These are phyloP conservation scores for Numenius arquata DNA, from an alignment of 2,113 vertebrate species.

Conservation along the genomic window DNA sequence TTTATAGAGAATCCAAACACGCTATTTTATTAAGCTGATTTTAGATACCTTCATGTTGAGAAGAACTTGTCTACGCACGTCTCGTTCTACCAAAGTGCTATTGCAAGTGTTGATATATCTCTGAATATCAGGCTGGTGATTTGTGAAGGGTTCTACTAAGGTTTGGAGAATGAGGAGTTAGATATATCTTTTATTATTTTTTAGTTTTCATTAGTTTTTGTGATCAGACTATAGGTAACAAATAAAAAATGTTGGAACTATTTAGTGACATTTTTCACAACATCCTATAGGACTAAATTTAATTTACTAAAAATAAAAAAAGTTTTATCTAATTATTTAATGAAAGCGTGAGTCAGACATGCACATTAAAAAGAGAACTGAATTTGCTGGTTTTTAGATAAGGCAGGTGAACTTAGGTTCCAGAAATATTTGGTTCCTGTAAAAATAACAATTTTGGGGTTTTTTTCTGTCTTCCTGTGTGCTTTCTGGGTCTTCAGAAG, in stretches of 20 bases:
- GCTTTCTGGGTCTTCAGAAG: not conserved
- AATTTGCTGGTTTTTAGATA: not conserved
- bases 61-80: not conserved
- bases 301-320: not conserved
- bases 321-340: not conserved
- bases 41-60: constrained; percentile 34
- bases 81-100: not conserved
- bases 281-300: not conserved
- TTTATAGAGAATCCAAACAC: constrained; percentile 53
- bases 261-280: not conserved
- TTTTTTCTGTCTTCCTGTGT: not conserved
- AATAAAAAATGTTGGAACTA: not conserved
- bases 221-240: not conserved
- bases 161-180: not conserved
- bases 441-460: not conserved
- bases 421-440: not conserved
- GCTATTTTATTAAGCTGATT: constrained; percentile 27
- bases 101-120: not conserved
- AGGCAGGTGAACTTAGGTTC: not conserved
- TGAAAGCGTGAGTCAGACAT: accelerated
- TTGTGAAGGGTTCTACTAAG: not conserved
- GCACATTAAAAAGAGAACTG: not conserved
- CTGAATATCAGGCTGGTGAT: not conserved
- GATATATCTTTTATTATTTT: not conserved
- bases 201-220: not conserved